Conservation (phyloP, 2,888 invertebrate genomes). For the Pristionchus japonicus region DNA sequence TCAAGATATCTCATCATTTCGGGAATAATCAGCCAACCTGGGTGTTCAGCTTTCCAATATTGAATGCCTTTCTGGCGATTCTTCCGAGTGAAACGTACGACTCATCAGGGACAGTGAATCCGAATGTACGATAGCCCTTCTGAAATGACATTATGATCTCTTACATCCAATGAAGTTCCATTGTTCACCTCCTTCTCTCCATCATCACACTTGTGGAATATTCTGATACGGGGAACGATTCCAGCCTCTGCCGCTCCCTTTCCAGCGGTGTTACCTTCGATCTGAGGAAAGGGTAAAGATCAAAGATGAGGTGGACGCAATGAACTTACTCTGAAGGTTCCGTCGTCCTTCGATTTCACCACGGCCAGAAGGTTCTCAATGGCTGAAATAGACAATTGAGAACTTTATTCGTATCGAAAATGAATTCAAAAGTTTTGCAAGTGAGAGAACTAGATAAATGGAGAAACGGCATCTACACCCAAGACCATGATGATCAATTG, state of each 20-base stretch:
- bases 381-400: not conserved
- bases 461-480: no score
- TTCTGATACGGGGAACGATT: conserved; percentile 39
- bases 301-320: not conserved
- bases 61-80: conserved; percentile 37
- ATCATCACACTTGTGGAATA: conserved; percentile 48
- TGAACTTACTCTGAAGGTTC: conserved; percentile 38
- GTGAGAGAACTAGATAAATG: no score
- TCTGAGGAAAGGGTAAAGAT: not conserved
- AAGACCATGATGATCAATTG: not conserved
- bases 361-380: conserved; percentile 45
- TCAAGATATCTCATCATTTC: not conserved
- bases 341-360: not conserved
- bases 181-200: conserved; percentile 37
- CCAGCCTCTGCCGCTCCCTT: not conserved
- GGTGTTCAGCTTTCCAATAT: conserved; percentile 39
- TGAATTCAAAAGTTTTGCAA: no score
- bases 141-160: conserved; percentile 24
- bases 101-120: conserved; percentile 16
- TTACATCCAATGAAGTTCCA: no score
- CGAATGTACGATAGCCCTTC: conserved; percentile 45
- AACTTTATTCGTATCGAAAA: no score
- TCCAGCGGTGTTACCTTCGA: conserved; percentile 32
- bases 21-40: not conserved
- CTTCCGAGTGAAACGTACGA: conserved; percentile 39